Conservation (phyloP, 2,888 invertebrate genomes). For the Apoda limacodes region DNA sequence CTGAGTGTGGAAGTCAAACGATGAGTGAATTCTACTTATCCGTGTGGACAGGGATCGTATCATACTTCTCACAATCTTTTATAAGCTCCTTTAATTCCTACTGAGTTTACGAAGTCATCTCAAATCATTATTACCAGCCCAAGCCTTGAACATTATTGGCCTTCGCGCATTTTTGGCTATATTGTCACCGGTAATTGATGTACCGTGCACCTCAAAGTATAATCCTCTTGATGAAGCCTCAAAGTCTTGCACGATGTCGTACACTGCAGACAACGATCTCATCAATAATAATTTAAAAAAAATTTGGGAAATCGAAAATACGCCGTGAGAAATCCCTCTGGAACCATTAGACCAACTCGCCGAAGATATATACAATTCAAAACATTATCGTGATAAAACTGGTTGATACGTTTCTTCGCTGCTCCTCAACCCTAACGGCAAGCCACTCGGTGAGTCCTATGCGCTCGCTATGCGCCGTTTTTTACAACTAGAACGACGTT, state of each 20-base stretch:
- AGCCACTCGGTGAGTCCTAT: constrained; percentile 7
- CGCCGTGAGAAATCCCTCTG: no score
- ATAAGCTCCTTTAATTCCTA: no score
- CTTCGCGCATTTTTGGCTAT: constrained; percentile 1
- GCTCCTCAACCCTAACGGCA: no score
- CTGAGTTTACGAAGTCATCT: no score
- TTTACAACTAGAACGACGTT: constrained; percentile 1
- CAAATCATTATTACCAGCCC: no score
- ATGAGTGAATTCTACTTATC: no score
- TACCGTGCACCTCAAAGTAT: not conserved
- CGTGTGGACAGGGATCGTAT: no score
- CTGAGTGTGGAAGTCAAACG: no score
- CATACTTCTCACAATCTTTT: no score
- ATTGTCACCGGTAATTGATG: constrained; percentile 1
- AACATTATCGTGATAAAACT: constrained; percentile 7
- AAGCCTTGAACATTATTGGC: no score
- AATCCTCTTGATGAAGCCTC: not conserved
- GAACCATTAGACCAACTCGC: constrained; percentile 7
- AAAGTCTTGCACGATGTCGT: no score
- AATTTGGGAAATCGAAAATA: constrained; percentile 13
- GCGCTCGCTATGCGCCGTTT: no score
- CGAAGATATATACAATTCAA: constrained; percentile 4
- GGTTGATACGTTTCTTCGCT: constrained; percentile 10
- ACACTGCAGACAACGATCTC: not conserved
- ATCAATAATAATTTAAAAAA: constrained; percentile 1